Conservation (phyloP, 1,140 invertebrate genomes). For the Eurosta solidaginis region DNA sequence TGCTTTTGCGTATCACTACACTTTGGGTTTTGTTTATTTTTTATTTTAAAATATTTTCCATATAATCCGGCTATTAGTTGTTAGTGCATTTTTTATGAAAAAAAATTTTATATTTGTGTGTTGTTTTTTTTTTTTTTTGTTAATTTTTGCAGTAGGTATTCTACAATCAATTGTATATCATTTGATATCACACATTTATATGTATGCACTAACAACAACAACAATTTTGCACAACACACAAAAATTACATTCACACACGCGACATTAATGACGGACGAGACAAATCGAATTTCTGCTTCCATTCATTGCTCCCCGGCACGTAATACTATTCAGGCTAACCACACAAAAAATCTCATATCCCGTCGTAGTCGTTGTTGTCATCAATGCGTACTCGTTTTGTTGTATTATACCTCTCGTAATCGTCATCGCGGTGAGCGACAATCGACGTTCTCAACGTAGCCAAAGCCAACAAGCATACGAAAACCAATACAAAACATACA, state of each 20-base stretch:
- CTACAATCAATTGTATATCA: background rate
- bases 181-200: background rate
- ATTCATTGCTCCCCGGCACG: constrained; percentile 58
- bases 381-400: too few relatives aligned
- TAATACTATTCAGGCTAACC: constrained; percentile 57
- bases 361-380: constrained; percentile 41
- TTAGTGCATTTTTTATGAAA: background rate
- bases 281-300: constrained; percentile 46
- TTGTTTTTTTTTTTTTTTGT: background rate
- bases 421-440: background rate
- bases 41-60: too few relatives aligned
- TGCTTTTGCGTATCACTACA: too few relatives aligned
- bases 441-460: constrained; percentile 27
- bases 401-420: too few relatives aligned
- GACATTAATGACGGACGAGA: constrained; percentile 32
- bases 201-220: background rate
- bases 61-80: too few relatives aligned
- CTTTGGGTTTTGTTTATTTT: too few relatives aligned
- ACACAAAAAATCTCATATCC: constrained; percentile 60
- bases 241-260: constrained; percentile 21
- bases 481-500: too few relatives aligned
- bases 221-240: background rate
- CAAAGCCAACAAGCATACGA: constrained; percentile 3
- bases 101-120: background rate
- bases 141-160: too few relatives aligned